Evolutionary conservation across 2,888 invertebrate genomes (phyloP).

Genomic region (Pristionchus entomophagus): DNA sequence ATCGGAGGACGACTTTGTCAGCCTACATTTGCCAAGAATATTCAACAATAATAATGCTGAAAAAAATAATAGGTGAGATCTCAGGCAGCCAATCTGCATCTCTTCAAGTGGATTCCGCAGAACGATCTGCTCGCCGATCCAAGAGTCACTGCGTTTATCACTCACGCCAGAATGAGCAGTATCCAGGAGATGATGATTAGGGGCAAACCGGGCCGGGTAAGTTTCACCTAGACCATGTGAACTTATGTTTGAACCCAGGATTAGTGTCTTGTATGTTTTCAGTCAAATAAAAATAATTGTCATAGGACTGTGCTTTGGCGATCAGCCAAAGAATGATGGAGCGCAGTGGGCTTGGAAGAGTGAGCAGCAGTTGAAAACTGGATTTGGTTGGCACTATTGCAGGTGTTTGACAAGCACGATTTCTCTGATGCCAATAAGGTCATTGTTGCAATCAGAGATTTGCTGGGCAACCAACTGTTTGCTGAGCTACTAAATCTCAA

Average conservation of each 20-base stretch:
- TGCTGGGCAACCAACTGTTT: neutral
- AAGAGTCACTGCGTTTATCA: neutral
- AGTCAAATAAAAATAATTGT: neutral
- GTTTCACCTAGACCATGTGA: too few relatives aligned
- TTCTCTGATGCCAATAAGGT: neutral
- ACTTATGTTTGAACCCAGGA: too few relatives aligned
- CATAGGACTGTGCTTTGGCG: neutral
- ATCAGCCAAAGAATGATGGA: slow-evolving; percentile 3
- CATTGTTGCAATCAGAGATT: neutral
- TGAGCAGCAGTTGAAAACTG: neutral
- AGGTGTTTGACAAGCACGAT: slow-evolving; percentile 1
- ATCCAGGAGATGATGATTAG: neutral
- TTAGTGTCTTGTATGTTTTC: neutral
- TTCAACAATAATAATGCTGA: neutral
- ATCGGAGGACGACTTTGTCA: neutral
- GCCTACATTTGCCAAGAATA: neutral
- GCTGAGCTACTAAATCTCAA: neutral
- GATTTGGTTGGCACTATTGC: neutral
- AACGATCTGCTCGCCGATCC: neutral
- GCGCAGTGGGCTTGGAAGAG: neutral
- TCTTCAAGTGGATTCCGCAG: slow-evolving; percentile 1
- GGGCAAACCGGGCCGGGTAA: neutral
- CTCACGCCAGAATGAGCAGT: neutral
- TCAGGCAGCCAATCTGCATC: slow-evolving; percentile 12
- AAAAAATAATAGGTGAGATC: neutral